A percentile compares a stretch with the other conserved stretches of the same genome.
Conservation (phyloP, 2,797 vertebrate genomes). For the Champsocephalus esox region DNA sequence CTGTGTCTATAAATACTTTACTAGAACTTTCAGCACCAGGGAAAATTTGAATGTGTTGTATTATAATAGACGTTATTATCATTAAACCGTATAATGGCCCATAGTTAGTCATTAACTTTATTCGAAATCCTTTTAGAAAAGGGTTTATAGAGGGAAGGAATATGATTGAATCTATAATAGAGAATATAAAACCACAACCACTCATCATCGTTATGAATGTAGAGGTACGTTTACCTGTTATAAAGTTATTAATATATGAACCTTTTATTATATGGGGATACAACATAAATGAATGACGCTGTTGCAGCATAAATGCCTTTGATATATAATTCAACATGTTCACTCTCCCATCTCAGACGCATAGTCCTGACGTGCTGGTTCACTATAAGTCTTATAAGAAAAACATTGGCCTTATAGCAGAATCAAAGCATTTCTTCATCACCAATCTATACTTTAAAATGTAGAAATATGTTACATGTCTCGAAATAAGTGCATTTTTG, state of each 20-base stretch:
- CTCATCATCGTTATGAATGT: background rate
- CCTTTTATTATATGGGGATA: background rate
- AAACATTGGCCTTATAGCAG: background rate
- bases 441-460: background rate
- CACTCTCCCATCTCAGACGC: conserved; percentile 22
- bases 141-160: conserved; percentile 12
- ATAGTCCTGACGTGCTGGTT: background rate
- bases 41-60: conserved; percentile 27
- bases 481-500: background rate
- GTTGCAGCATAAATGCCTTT: background rate
- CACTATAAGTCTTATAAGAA: background rate
- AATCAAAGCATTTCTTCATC: conserved; percentile 6
- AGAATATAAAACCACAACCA: conserved; percentile 20
- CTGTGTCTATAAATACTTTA: conserved; percentile 5
- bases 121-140: conserved; percentile 24
- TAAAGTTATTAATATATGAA: background rate
- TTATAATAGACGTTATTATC: conserved; percentile 33
- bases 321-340: conserved; percentile 34
- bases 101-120: conserved; percentile 26
- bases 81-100: conserved; percentile 32
- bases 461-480: background rate
- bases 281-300: conserved; percentile 16
- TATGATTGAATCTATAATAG: conserved; percentile 23
- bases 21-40: conserved; percentile 3
- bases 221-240: conserved; percentile 34